Evolutionary conservation across 1,140 invertebrate genomes (phyloP), one percentile per base, ranked within the genome.

Genomic region (Holotrichia oblita): DNA sequence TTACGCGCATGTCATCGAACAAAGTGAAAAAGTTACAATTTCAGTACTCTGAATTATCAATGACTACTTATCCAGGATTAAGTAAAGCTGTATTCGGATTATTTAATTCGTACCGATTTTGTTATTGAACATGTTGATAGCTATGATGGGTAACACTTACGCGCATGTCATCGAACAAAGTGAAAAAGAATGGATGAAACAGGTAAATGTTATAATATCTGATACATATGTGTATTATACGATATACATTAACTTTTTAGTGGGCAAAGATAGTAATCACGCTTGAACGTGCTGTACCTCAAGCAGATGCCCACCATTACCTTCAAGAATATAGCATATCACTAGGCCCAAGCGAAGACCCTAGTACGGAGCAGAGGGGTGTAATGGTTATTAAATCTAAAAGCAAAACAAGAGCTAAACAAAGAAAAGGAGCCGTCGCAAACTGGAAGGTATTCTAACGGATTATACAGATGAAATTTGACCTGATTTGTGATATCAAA

Each of bases 101-200:
- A 40, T 99, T 99, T 86, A 99, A 20, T 93, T 99, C 72, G 96
- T 99, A 77, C 98, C 98, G 0, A 98, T 99, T 83, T 88, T 99
- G 17, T 88, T 99, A 81, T 90, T 99, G 4, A 99, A 99, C 91
- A 96, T 99, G 96, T 91, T 99, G 84, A 99, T 99, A 81, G 98
- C 98, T 79, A 99, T 99, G 97, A 99, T 99, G 97, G 97, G 96
- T 12, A 99, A 99, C 86, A 99, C 97, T 0, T 99, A 99, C 85
- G 97, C 98, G 3, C 95, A 98, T 82, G 96, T 99, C 73, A 99
- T 99, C 79, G 95, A 97, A 85, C 96, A 98, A 86, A 99, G 97
- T 69, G 98, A 99, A 87, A 99, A 99, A 87, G 98, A 99, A 87
- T 99, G 96, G 95, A 94, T 98, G 85, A 98, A 99, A 88, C 98